These are phyloP conservation scores for Botia almorhae DNA, from an alignment of 2,797 vertebrate species.

Conservation along the genomic window DNA sequence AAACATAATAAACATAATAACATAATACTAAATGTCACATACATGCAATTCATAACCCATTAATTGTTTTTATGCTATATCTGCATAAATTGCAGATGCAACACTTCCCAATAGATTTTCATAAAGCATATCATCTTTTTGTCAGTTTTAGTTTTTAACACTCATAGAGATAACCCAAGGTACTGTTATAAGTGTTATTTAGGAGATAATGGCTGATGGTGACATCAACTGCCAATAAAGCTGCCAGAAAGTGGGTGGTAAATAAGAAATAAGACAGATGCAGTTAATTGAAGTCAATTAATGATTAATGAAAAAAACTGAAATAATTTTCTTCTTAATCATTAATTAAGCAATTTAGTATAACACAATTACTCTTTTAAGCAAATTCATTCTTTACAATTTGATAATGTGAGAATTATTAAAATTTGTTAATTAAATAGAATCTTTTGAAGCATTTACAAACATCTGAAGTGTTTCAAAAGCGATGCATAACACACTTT, in stretches of 20 bases:
- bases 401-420: not conserved
- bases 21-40: not conserved
- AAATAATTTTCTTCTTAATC: not conserved
- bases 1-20: not conserved
- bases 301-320: not conserved
- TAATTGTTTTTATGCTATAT: not conserved
- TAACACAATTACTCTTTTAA: not conserved
- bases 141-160: not conserved
- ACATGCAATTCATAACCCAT: not conserved
- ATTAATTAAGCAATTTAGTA: not conserved
- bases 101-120: not conserved
- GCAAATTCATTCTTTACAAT: not conserved
- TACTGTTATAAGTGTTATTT: not conserved
- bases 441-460: not conserved
- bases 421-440: not conserved
- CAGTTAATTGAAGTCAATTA: not conserved
- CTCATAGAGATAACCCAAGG: not conserved
- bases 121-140: not conserved
- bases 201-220: not conserved
- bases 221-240: not conserved
- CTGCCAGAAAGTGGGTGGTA: not conserved
- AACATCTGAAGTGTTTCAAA: conserved; percentile 16
- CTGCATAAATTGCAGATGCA: not conserved
- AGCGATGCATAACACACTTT: not conserved
- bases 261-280: not conserved